phyloP scores from a whole-genome alignment of 2,888 invertebrate species.

The Lasioglossum marginatum region DNA sequence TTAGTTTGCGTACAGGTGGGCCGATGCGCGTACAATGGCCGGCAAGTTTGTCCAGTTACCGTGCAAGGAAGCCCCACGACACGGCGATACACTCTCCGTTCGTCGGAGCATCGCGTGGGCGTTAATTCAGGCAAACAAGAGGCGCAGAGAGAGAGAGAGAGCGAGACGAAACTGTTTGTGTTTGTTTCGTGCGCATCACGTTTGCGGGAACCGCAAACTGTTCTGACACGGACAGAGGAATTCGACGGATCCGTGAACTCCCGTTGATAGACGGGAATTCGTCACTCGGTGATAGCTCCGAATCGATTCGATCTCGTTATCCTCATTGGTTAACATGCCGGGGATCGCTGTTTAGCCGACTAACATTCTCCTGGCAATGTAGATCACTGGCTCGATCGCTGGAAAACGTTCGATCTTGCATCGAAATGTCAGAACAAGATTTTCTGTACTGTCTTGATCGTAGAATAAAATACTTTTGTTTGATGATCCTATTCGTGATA shows the following conservation, averaged over 20 bases:
- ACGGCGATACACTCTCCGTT: constrained; percentile 46
- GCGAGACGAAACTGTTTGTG: constrained; percentile 66
- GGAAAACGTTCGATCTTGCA: not conserved
- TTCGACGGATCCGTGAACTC: constrained; percentile 18
- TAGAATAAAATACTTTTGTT: no score
- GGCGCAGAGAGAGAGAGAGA: constrained; percentile 27
- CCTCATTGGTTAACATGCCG: not conserved
- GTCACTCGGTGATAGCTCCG: not conserved
- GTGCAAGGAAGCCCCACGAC: constrained; percentile 60
- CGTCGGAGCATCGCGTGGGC: constrained; percentile 63
- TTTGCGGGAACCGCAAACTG: constrained; percentile 46
- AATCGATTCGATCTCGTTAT: not conserved
- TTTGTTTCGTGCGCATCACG: constrained; percentile 55
- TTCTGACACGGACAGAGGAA: constrained; percentile 34
- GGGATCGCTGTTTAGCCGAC: not conserved
- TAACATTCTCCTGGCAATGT: no score
- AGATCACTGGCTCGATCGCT: not conserved
- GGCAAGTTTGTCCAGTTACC: constrained; percentile 60
- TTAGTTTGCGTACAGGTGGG: constrained; percentile 17
- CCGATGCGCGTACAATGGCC: constrained; percentile 49
- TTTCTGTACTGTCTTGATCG: no score
- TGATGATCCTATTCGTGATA: no score
- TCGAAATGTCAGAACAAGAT: not conserved
- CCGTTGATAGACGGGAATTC: constrained; percentile 12
- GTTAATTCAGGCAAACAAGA: constrained; percentile 77